A percentile compares a stretch with the other conserved stretches of the same genome.
phyloP scores from a whole-genome alignment of 2,113 vertebrate species.

The Physeter macrocephalus region DNA sequence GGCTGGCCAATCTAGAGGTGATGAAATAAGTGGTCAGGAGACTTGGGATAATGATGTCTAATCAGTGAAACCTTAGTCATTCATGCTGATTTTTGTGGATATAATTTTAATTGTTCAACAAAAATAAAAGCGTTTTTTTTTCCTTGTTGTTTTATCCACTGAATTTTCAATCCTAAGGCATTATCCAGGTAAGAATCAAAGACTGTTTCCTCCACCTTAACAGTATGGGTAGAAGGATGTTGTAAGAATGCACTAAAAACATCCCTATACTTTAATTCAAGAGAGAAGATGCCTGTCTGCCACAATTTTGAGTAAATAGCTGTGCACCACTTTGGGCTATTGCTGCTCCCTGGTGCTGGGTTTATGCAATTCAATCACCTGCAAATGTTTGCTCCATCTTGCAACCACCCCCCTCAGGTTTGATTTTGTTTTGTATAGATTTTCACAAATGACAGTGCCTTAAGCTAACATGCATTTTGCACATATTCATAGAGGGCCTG shows the following conservation, averaged over 20 bases:
- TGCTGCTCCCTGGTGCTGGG: neutral
- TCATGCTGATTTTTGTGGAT: neutral
- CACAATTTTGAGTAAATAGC: neutral
- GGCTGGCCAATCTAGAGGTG: neutral
- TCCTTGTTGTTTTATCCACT: neutral
- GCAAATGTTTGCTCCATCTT: neutral
- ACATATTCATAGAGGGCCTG: neutral
- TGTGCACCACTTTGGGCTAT: neutral
- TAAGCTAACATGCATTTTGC: conserved; percentile 25
- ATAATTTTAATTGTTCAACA: neutral
- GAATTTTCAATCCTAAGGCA: neutral
- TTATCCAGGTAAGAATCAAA: neutral
- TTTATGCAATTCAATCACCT: conserved; percentile 27
- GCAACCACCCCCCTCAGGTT: neutral
- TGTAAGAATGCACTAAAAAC: neutral
- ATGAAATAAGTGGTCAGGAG: neutral
- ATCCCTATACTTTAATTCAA: neutral
- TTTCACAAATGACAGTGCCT: neutral
- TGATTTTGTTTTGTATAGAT: neutral
- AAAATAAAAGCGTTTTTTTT: neutral
- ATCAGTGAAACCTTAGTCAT: neutral
- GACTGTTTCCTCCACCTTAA: neutral
- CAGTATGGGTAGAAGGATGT: neutral
- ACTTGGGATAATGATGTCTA: neutral
- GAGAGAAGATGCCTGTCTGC: neutral